These are phyloP conservation scores for Muntiacus muntjak DNA, from an alignment of 2,113 vertebrate species.

Conservation along the genomic window DNA sequence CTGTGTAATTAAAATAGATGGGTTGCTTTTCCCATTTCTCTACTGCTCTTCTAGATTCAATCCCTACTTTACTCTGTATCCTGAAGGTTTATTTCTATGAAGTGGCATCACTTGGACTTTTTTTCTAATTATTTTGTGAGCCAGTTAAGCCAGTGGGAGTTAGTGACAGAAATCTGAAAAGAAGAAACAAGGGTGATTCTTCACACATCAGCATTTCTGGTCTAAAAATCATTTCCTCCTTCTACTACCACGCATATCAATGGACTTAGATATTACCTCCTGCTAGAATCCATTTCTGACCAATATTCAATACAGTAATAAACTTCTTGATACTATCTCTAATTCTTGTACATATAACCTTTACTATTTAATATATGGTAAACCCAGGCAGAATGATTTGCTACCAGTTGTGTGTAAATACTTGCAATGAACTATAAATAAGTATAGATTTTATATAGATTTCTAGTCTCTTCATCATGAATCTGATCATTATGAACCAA, in stretches of 20 bases:
- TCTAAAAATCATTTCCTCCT: background rate
- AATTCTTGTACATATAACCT: background rate
- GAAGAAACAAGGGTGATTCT: background rate
- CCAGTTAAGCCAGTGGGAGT: background rate
- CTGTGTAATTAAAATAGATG: background rate
- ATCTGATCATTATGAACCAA: background rate
- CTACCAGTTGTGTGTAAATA: background rate
- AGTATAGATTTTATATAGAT: background rate
- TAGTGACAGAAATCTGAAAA: background rate
- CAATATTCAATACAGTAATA: background rate
- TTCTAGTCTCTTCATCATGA: background rate
- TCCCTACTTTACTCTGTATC: background rate
- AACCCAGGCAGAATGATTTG: background rate
- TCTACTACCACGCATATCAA: background rate
- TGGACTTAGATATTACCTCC: background rate
- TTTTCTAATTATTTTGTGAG: background rate
- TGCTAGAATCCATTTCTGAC: background rate
- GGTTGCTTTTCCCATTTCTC: background rate
- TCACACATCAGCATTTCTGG: background rate
- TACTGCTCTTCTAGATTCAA: background rate
- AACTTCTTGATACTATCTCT: background rate
- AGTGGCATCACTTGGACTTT: background rate
- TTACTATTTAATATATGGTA: background rate
- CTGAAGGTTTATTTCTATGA: background rate
- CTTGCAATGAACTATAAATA: background rate